These are phyloP conservation scores for Orussus abietinus DNA, from an alignment of 1,140 invertebrate species.

Conservation along the genomic window DNA sequence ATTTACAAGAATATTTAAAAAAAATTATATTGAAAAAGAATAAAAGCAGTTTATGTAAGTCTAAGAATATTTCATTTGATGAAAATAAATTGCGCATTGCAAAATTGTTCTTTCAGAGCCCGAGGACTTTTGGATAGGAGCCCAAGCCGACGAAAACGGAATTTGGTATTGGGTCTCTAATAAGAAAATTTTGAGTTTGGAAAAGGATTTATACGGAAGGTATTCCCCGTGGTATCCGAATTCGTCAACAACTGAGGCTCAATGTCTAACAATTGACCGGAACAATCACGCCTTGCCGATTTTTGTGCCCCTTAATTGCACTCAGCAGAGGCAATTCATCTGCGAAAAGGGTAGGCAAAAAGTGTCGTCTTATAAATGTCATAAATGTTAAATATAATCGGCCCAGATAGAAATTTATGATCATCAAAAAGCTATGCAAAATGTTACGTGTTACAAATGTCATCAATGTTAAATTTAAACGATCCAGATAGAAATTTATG, in stretches of 20 bases:
- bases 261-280: constrained; percentile 18
- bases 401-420: too few relatives aligned
- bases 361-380: too few relatives aligned
- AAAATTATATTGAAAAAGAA: neutral
- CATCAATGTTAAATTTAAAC: too few relatives aligned
- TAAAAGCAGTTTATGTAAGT: constrained; percentile 2
- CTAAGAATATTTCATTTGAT: constrained; percentile 1
- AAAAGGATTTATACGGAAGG: constrained; percentile 7
- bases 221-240: constrained; percentile 6
- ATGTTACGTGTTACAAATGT: too few relatives aligned
- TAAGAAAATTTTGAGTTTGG: constrained; percentile 3
- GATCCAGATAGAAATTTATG: too few relatives aligned
- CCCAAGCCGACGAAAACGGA: constrained; percentile 10
- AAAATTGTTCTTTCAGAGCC: constrained; percentile 16
- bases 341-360: constrained; percentile 19
- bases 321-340: constrained; percentile 18
- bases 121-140: constrained; percentile 23
- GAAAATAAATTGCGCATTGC: too few relatives aligned
- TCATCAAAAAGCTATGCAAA: too few relatives aligned
- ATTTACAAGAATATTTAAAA: neutral
- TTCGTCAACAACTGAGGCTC: constrained; percentile 1
- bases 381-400: too few relatives aligned
- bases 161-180: constrained; percentile 16
- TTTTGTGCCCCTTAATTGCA: constrained; percentile 17
- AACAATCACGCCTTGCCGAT: constrained; percentile 15